A percentile compares a stretch with the other conserved stretches of the same genome.
These are phyloP conservation scores for Larimichthys polyactis DNA, from an alignment of 2,113 vertebrate genomes.

Conservation along the genomic window DNA sequence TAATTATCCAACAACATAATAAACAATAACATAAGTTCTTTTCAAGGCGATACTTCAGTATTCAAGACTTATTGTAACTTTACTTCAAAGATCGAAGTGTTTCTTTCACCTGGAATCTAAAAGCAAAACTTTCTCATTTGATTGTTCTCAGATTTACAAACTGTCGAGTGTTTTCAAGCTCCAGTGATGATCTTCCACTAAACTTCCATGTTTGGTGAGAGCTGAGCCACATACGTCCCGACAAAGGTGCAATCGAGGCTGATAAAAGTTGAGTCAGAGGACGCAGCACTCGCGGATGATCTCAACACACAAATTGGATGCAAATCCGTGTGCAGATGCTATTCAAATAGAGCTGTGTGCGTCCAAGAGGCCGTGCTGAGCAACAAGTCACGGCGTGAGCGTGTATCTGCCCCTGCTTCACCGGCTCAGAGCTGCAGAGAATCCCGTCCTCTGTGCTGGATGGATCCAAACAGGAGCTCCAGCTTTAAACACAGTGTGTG, in stretches of 20 bases:
- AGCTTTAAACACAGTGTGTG: conserved; percentile 26
- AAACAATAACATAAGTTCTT: not conserved
- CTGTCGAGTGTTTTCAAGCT: not conserved
- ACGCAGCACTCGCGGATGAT: conserved; percentile 21
- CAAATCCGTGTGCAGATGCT: conserved; percentile 62
- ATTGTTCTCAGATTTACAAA: not conserved
- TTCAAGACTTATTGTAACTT: not conserved
- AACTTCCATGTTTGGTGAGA: conserved; percentile 21
- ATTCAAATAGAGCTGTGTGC: conserved; percentile 57
- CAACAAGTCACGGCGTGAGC: conserved; percentile 30
- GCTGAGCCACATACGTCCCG: not conserved
- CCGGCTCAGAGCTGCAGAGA: too few species aligned
- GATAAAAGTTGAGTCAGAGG: conserved; percentile 24
- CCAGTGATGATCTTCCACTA: not conserved
- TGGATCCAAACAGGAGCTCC: conserved; percentile 7
- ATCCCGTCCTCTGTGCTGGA: not conserved
- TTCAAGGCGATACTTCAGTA: not conserved
- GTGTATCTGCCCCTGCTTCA: not conserved
- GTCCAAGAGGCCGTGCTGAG: conserved; percentile 46
- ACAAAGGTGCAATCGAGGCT: not conserved
- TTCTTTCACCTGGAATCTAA: not conserved
- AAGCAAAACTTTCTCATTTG: not conserved
- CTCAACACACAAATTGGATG: conserved; percentile 73
- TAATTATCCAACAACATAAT: not conserved
- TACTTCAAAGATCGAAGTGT: not conserved